Evolutionary conservation across 2,888 invertebrate genomes (phyloP).

Genomic region (Spilosoma lubricipeda): DNA sequence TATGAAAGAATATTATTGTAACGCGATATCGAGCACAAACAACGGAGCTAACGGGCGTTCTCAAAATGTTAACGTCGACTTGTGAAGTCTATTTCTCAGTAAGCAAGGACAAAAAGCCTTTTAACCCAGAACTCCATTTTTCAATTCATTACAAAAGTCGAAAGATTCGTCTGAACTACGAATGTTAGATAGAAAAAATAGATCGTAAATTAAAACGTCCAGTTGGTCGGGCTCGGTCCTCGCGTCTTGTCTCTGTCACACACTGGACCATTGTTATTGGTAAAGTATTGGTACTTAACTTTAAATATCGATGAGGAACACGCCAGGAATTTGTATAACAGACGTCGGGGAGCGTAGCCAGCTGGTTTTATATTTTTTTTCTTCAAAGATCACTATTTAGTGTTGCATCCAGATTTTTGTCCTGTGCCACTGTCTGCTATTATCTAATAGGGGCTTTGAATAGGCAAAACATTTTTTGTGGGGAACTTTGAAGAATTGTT

Average conservation of each 20-base stretch:
- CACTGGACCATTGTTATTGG: constrained; percentile 69
- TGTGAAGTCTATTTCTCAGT: constrained; percentile 85
- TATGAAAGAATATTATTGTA: constrained; percentile 75
- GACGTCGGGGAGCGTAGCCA: constrained; percentile 67
- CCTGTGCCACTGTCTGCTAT: constrained; percentile 77
- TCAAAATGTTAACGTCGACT: constrained; percentile 74
- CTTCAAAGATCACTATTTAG: constrained; percentile 66
- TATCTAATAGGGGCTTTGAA: constrained; percentile 80
- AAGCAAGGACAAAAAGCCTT: constrained; percentile 76
- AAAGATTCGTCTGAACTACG: constrained; percentile 82
- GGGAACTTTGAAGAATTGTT: constrained; percentile 82
- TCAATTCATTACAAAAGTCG: constrained; percentile 83
- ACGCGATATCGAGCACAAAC: constrained; percentile 72
- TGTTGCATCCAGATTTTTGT: constrained; percentile 82
- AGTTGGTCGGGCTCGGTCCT: constrained; percentile 67
- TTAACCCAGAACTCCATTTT: constrained; percentile 77
- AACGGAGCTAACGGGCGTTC: constrained; percentile 69
- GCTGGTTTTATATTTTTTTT: constrained; percentile 79
- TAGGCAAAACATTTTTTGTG: constrained; percentile 78
- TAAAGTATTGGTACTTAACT: constrained; percentile 81
- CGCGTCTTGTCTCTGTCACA: constrained; percentile 67
- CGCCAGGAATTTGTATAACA: constrained; percentile 74
- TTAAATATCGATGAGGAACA: constrained; percentile 80
- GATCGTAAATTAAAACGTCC: constrained; percentile 85
- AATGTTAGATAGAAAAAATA: constrained; percentile 74